These are phyloP conservation scores for Phylloscopus whistleri DNA, from an alignment of 2,113 vertebrate species.

Conservation along the genomic window DNA sequence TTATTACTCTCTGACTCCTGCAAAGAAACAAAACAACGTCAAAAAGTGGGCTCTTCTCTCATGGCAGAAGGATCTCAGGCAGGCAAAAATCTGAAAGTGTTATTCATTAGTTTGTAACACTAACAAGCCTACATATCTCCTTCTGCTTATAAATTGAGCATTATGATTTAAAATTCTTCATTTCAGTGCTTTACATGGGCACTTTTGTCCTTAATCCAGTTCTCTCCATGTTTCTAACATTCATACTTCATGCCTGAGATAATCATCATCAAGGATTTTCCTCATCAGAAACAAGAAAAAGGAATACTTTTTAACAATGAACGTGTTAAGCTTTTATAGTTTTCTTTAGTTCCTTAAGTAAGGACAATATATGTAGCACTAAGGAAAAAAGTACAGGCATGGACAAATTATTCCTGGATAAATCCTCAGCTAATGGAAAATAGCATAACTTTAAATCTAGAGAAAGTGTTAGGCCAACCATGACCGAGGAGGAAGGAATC, in stretches of 20 bases:
- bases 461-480: not conserved
- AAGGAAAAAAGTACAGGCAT: not conserved
- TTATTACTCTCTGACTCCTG: slow-evolving; percentile 99
- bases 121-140: not conserved
- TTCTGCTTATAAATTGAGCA: not conserved
- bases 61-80: not conserved
- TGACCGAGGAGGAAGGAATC: not conserved
- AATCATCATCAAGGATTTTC: not conserved
- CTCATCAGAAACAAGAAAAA: not conserved
- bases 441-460: not conserved
- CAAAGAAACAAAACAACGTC: slow-evolving; percentile 68
- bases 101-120: not conserved
- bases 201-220: not conserved
- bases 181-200: not conserved
- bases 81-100: not conserved
- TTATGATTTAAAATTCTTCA: not conserved
- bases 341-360: not conserved
- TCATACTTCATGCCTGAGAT: not conserved
- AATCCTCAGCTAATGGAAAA: not conserved
- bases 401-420: not conserved
- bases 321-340: not conserved
- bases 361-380: not conserved
- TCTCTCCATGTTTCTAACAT: not conserved
- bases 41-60: slow-evolving; percentile 23
- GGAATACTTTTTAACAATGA: not conserved